Evolutionary conservation across 30 jellyfish, hydroid and myxozoan genomes (phyloP).

Genomic region (Aurelia sp.): DNA sequence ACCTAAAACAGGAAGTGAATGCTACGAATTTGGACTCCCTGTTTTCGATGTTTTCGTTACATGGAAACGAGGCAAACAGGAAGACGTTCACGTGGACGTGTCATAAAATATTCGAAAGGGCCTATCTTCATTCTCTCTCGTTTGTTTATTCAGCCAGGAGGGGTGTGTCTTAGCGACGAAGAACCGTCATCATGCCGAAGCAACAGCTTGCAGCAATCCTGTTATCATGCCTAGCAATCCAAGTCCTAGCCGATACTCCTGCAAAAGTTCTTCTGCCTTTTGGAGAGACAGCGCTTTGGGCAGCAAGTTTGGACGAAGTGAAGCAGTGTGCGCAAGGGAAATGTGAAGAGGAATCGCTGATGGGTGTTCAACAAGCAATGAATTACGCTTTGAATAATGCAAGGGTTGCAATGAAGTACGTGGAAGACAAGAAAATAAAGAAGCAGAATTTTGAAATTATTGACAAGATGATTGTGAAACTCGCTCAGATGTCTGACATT

Average conservation of each 20-base stretch:
- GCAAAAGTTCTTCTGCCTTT: conserved; percentile 57
- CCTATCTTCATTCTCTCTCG: too few relatives aligned
- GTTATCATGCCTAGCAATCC: not conserved
- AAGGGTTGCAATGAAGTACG: conserved; percentile 47
- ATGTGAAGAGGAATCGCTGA: conserved; percentile 47
- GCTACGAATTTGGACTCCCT: too few relatives aligned
- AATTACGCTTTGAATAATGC: conserved; percentile 70
- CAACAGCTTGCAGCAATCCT: not conserved
- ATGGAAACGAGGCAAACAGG: conserved; percentile 38
- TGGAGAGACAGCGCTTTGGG: conserved; percentile 74
- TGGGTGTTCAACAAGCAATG: conserved; percentile 51
- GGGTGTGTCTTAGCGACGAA: too few relatives aligned
- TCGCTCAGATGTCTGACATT: conserved; percentile 30
- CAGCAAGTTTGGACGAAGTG: conserved; percentile 29
- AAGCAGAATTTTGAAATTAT: not conserved
- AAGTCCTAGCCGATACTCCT: conserved; percentile 25
- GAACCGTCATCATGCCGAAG: too few relatives aligned
- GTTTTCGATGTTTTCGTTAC: too few relatives aligned
- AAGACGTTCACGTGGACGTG: conserved; percentile 28
- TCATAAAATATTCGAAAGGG: too few relatives aligned
- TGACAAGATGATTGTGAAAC: conserved; percentile 30
- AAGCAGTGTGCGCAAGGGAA: conserved; percentile 29
- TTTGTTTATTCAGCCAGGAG: too few relatives aligned
- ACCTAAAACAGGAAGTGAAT: too few relatives aligned
- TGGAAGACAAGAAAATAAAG: conserved; percentile 4